Base-by-base conservation (phyloP, 2,888 invertebrate genomes). In the Lymantria monacha region DNA sequence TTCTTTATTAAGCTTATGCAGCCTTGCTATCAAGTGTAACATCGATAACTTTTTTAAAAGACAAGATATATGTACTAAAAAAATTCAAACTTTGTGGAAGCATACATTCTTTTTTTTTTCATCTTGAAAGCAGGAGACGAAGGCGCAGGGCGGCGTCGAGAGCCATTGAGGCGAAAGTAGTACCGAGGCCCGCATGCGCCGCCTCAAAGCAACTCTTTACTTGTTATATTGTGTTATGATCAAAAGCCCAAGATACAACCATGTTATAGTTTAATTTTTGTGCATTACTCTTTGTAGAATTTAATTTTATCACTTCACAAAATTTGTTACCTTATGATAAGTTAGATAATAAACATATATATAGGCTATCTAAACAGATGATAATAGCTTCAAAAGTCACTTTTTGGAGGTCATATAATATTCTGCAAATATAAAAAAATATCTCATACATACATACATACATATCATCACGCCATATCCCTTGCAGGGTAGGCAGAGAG, bases 111-210 rank as follows among this genome's bases (percentile, higher is more conserved):
- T 47, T 61, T 78, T 68, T 67, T 81, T 78, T 81, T 80, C 76
- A 64, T 72, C 67, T 66, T 83, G 81, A 82, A 84, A 84, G 73
- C 76, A 78, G 66, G 67, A 71, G 76, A 76, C 73, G 72, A 81
- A 80, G 76, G 80, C 70, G 76, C 79, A 74, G 70, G 75, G 73
- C 75, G 72, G 59, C 74, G 77, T 87, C 74, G 76, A 89, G 88
- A 67, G 83, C 76, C 84, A 85, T 90, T 76, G 67, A 87, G 87
- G 70, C 73, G 71, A 86, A 87, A 72, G 85, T 63, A 72, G 70
- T 62, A 61, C 76, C 74, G 48, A 63, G 76, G 67, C 61, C 75
- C 79, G 79, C 81, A 78, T 83, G 79, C 78, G 79, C 80, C 12
- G 22, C 72, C 11, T 81, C 84, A 83, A 85, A 86, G 81, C 77